phyloP scores from a whole-genome alignment of 2,113 vertebrate species.

The Campylomormyrus numenius region DNA sequence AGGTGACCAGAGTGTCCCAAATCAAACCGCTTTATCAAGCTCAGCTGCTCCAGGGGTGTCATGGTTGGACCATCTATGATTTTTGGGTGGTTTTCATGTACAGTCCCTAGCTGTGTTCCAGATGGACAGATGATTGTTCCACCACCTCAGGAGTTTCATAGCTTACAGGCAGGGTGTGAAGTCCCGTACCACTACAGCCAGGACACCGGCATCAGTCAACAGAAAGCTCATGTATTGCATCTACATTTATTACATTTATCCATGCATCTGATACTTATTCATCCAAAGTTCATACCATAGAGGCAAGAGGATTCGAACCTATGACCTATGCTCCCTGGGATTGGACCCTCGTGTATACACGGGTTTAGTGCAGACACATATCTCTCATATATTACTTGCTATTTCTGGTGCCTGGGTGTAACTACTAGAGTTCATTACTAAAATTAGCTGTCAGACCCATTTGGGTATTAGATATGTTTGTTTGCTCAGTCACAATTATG shows the following conservation, averaged over 20 bases:
- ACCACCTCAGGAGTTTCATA: background rate
- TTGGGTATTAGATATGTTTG: slow-evolving; percentile 7
- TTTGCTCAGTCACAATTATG: background rate
- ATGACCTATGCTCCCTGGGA: background rate
- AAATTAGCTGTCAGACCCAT: background rate
- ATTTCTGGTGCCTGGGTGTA: too few species aligned
- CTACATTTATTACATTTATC: background rate
- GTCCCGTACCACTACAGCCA: background rate
- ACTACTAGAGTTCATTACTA: background rate
- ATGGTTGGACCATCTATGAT: background rate
- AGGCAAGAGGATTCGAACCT: background rate
- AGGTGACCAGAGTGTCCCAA: background rate
- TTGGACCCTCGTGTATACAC: background rate
- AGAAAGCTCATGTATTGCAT: background rate
- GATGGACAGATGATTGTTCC: background rate
- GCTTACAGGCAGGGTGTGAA: background rate
- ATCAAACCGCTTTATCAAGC: background rate
- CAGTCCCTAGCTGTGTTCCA: background rate
- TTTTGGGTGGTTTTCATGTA: background rate
- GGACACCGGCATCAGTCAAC: background rate
- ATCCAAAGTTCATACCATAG: background rate
- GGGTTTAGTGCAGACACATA: background rate
- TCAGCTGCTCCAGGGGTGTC: background rate
- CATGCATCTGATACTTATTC: background rate
- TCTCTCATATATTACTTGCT: background rate